Conservation (phyloP, 2,888 invertebrate species). For the Nomada flava region DNA sequence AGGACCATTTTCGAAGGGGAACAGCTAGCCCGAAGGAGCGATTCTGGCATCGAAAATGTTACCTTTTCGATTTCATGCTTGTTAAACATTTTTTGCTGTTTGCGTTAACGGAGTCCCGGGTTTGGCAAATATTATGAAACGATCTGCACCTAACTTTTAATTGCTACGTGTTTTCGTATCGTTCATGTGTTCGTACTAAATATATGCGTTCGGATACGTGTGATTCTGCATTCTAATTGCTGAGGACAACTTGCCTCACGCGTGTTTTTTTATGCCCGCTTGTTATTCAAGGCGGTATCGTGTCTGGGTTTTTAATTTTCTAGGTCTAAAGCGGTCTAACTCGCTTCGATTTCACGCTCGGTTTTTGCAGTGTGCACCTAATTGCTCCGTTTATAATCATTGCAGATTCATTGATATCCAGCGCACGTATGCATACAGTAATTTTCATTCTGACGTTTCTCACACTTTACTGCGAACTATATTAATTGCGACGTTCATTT, state of each 20-base stretch:
- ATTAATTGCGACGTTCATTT: no score
- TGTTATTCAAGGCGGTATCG: neutral
- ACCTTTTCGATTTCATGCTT: constrained; percentile 30
- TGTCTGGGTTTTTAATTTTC: neutral
- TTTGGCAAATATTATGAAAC: neutral
- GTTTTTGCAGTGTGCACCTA: neutral
- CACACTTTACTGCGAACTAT: neutral
- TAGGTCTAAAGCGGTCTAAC: neutral
- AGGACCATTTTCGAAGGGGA: constrained; percentile 39
- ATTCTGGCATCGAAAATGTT: constrained; percentile 24
- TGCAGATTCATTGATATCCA: constrained; percentile 1
- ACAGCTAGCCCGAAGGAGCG: constrained; percentile 1
- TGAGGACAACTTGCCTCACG: neutral
- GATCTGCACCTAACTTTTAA: constrained; percentile 10
- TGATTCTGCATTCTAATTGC: constrained; percentile 17
- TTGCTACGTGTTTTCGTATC: neutral
- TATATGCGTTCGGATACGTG: no score
- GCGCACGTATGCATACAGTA: neutral
- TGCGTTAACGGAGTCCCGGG: neutral
- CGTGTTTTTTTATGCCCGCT: neutral
- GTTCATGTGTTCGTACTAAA: neutral
- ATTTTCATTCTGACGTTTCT: neutral
- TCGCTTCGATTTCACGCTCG: no score
- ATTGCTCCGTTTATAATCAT: neutral
- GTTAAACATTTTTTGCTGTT: constrained; percentile 12